Evolutionary conservation across 2,888 invertebrate species (phyloP), one percentile per base, ranked within the genome.

Genomic region (Drosophila gaucha): DNA sequence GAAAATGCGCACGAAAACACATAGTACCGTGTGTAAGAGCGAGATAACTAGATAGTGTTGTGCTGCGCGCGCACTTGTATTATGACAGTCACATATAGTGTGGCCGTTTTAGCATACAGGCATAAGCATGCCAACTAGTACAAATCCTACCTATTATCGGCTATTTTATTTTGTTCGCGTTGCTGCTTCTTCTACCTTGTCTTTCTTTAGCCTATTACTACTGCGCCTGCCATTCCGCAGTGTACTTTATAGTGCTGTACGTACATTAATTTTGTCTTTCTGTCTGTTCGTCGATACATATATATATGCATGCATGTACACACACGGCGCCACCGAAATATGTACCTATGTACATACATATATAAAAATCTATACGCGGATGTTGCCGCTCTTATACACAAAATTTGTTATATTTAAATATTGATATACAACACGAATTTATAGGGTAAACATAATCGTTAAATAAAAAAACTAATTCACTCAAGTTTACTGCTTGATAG

Each of bases 141-240:
- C 60, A 74, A 73, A 73, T 76, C 58, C 39, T 74, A 62, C 64
- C 58, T 85, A 83, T 87, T 87, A 82, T 87, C 76, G 83, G 79
- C 82, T 77, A 82, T 78, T 83, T 82, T 83, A 86, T 83, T 85
- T 83, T 83, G 83, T 80, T 83, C 79, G 47, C 76, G 41, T 52
- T 74, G 44, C 54, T 74, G 68, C 82, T 86, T 76, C 86, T 78
- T 86, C 75, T 77, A 73, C 52, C 56, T 77, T 63, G 52, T 78
- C 82, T 75, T 76, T 74, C 71, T 84, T 86, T 84, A 77, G 73
- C 84, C 78, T 83, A 84, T 86, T 86, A 79, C 74, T 77, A 66
- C 75, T 84, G 75, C 65, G 80, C 73, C 80, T 80, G 83, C 77
- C 64, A 83, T 80, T 83, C 60, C 71, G 55, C 75, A 71, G 74